Conservation (phyloP, 1,140 invertebrate genomes). For the Drosophila repletoides region DNA sequence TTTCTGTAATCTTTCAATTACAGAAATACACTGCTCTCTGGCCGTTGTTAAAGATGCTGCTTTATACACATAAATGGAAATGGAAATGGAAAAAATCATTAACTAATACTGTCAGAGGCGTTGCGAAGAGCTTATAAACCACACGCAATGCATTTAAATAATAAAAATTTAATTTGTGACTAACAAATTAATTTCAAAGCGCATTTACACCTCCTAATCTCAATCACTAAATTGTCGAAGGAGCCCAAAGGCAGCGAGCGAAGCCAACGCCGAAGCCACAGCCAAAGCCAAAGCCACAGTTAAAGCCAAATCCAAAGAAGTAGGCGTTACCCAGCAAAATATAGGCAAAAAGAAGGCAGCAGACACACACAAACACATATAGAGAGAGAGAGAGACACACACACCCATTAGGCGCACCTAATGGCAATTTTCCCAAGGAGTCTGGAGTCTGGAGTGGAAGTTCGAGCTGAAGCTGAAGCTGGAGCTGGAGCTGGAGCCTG, state of each 20-base stretch:
- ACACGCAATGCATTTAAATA: constrained; percentile 75
- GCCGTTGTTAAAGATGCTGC: too few relatives aligned
- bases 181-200: constrained; percentile 78
- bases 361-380: constrained; percentile 8
- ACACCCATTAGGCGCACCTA: constrained; percentile 72
- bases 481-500: constrained; percentile 38
- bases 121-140: constrained; percentile 45
- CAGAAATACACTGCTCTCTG: too few relatives aligned
- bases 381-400: constrained; percentile 26
- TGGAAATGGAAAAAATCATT: constrained; percentile 4
- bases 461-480: background rate
- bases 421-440: constrained; percentile 68
- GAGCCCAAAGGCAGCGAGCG: constrained; percentile 41
- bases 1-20: too few relatives aligned
- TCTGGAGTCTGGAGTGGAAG: constrained; percentile 16
- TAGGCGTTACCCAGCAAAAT: constrained; percentile 52
- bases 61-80: too few relatives aligned
- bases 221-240: constrained; percentile 76
- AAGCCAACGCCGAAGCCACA: constrained; percentile 20
- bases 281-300: constrained; percentile 16
- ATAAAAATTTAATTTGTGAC: constrained; percentile 80
- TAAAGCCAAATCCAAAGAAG: constrained; percentile 45
- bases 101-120: background rate
- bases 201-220: constrained; percentile 79
- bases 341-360: constrained; percentile 13